phyloP scores from a whole-genome alignment of 2,113 vertebrate genomes.

The Microcebus ravelobensis region DNA sequence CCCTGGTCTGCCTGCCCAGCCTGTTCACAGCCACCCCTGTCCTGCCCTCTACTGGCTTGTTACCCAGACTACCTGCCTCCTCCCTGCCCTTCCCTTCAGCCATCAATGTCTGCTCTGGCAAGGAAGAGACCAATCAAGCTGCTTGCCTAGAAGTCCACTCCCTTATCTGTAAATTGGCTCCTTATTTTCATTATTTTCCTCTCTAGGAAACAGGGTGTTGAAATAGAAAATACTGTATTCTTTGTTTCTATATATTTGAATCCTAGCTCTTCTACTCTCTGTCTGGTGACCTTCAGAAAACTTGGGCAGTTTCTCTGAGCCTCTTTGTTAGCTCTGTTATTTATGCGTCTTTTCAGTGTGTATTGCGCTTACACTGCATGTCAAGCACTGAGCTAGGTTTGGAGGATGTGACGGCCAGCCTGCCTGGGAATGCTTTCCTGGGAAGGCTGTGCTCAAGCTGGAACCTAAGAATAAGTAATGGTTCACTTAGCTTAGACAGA shows the following conservation, averaged over 20 bases:
- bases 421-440: no score
- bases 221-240: background rate
- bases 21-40: background rate
- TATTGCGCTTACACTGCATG: background rate
- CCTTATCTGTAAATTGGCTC: background rate
- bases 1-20: background rate
- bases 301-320: conserved; percentile 47
- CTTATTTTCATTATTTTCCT: background rate
- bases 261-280: background rate
- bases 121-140: conserved; percentile 68
- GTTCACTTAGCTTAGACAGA: background rate
- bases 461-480: background rate
- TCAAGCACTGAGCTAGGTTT: background rate
- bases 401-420: background rate
- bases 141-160: conserved; percentile 80
- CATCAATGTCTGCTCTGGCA: conserved; percentile 42
- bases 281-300: background rate
- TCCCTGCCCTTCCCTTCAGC: conserved; percentile 59
- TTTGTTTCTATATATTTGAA: background rate
- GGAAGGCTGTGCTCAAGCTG: background rate
- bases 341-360: background rate
- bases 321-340: background rate
- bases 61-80: background rate
- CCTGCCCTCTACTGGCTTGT: background rate
- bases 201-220: background rate